Evolutionary conservation across 1,140 invertebrate species (phyloP), one percentile per base, ranked within the genome.

Genomic region (Prorops nasuta): DNA sequence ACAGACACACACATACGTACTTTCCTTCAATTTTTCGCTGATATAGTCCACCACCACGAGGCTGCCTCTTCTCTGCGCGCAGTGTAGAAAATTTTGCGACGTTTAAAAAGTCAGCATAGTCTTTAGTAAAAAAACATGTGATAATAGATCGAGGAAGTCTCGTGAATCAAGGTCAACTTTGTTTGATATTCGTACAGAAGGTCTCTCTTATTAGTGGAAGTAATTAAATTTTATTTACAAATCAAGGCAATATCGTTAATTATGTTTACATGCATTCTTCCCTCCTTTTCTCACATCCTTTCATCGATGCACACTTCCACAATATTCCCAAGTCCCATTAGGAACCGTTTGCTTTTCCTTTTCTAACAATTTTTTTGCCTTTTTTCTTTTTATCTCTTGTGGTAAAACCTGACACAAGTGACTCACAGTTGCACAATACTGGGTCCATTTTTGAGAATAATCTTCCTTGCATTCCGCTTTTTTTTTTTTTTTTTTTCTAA

Each of bases 171-270:
- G 41, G 35, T 41, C 47, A 43, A 28, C 24, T 42, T 31, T 16
- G 42, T 37, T 59, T 32, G 21, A 16, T 43, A 53, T 56, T 24
- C 57, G 55, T 45, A 54, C 44, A 64, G 47, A 62, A 60, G 20
- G 44, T 58, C 24, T 28, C 10, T 28, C 4, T 56, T 31, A 61
- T 66, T 65, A 73, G 54, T 67, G 64, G 64, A 71, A 72, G 69
- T 70, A 60, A 66, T 66, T 44, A 60, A 64, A 54, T 66, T 69
- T 67, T 74, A 76, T 76, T 72, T 76, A 76, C 71, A 76, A 71
- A 70, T 74, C 68, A 72, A 74, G 71, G 70, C 72, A 72, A 63
- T 74, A 51, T 66, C 52, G 62, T 66, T 64, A 68, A 69, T 69
- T 60, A 63, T 58, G 44, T 67, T 63, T 64, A 71, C 59, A 65